phyloP scores from a whole-genome alignment of 2,113 vertebrate genomes.

The Verasper variegatus region DNA sequence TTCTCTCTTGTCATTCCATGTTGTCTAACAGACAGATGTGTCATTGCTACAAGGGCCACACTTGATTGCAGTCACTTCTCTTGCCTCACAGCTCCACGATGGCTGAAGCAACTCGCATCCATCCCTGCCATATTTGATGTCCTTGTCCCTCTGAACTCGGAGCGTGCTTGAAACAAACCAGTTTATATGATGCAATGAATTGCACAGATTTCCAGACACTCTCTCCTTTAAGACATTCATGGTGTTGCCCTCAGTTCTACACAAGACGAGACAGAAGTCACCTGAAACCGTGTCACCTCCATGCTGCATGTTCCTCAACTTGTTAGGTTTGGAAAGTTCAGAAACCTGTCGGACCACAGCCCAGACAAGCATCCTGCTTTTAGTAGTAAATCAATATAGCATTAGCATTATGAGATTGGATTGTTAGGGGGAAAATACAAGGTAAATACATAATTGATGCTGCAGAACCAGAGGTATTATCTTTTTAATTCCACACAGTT shows the following conservation, averaged over 20 bases:
- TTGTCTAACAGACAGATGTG: conserved; percentile 52
- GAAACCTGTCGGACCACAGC: not conserved
- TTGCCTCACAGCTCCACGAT: not conserved
- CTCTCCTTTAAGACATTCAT: not conserved
- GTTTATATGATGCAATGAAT: not conserved
- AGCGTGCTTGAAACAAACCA: not conserved
- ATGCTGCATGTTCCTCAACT: not conserved
- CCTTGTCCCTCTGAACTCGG: not conserved
- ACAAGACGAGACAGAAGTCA: not conserved
- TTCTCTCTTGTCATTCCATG: conserved; percentile 64
- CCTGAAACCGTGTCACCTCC: not conserved
- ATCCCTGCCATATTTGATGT: not conserved
- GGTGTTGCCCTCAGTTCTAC: not conserved
- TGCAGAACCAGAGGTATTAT: too few species aligned
- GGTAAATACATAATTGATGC: not conserved
- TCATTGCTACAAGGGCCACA: conserved; percentile 40
- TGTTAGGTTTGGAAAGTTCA: not conserved
- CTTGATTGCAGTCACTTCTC: conserved; percentile 30
- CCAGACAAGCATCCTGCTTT: not conserved
- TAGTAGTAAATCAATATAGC: too few species aligned
- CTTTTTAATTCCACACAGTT: too few species aligned
- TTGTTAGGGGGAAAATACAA: too few species aligned
- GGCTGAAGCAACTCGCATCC: not conserved
- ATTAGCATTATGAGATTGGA: not conserved
- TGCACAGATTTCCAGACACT: not conserved